These are phyloP conservation scores for Mylabris phalerata DNA, from an alignment of 1,140 invertebrate genomes.

Conservation along the genomic window DNA sequence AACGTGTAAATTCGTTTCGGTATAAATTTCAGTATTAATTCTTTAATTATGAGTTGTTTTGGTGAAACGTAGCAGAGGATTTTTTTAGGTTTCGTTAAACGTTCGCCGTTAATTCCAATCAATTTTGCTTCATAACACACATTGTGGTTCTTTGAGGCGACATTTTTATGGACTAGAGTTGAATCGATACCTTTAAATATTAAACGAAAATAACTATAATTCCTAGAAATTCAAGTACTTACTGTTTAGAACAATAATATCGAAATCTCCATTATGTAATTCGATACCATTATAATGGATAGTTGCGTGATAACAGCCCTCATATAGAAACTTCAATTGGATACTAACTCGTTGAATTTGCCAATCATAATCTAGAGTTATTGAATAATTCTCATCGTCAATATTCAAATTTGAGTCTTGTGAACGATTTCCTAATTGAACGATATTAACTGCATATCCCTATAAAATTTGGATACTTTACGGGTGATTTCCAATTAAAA, in stretches of 20 bases:
- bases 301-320: constrained; percentile 75
- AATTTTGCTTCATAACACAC: constrained; percentile 81
- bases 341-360: constrained; percentile 57
- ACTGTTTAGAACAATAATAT: constrained; percentile 86
- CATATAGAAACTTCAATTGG: constrained; percentile 59
- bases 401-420: constrained; percentile 38
- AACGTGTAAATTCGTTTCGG: constrained; percentile 88
- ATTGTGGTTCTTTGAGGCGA: constrained; percentile 74
- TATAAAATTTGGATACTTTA: constrained; percentile 30
- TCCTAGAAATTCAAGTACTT: constrained; percentile 38
- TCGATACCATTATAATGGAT: constrained; percentile 70
- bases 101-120: constrained; percentile 59
- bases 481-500: not conserved
- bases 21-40: constrained; percentile 87
- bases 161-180: constrained; percentile 78
- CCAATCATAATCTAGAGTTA: constrained; percentile 57
- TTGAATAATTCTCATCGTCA: constrained; percentile 50
- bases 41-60: constrained; percentile 86
- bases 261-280: constrained; percentile 85
- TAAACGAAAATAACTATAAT: not conserved
- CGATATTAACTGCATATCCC: constrained; percentile 53
- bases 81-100: constrained; percentile 68
- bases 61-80: constrained; percentile 82
- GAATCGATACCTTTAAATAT: constrained; percentile 64
- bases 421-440: constrained; percentile 43